Base-by-base conservation (phyloP, 2,113 vertebrate genomes). In the Lethenteron reissneri region DNA sequence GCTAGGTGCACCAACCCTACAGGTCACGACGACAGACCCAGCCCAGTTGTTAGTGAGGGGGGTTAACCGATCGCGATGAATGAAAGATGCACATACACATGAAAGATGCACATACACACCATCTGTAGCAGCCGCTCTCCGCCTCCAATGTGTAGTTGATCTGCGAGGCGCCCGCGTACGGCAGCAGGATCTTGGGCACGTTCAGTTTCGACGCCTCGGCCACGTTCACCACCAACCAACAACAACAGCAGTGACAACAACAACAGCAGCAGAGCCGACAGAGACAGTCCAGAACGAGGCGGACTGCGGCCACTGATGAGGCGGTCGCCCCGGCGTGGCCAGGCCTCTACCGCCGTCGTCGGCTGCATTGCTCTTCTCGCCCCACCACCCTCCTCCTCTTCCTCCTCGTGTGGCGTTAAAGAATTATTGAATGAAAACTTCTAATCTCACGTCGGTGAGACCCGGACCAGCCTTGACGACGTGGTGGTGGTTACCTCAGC, bases 101-200 rank as follows among this genome's bases (percentile, higher is more conserved):
- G 17, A 1, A 17, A 15, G 64, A 25, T n/a, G 10, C 56, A 9
- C 70, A 12, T 75, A 82, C 88, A 90, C 79, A 97, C 92, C 92
- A 95, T 82, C 83, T 85, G 80, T 94, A 97, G 80, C 91, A 97
- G 70, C 92, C 92, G 56, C 88, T 87, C 10, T 85, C 89, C 13
- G 87, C 87, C 76, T 92, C 87, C 81, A 95, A 74, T 3, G 89
- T 90, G 81, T 88, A 95, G 83, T 88, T 87, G 57, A 92, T 87
- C 71, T 79, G 81, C 56, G 88, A 88, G 71, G 81, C 78, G 72
- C 88, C 83, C 17, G 88, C 81, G 72, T 88, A 85, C 10, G 92
- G 92, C 8, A 96, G 78, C 76, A 97, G 76, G 73, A 97, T 86
- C 78, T 90, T 92, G 72, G 90, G 91, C 2, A 87, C 85, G 75